Evolutionary conservation across 1,140 invertebrate species (phyloP).

Genomic region (Ips nitidus): DNA sequence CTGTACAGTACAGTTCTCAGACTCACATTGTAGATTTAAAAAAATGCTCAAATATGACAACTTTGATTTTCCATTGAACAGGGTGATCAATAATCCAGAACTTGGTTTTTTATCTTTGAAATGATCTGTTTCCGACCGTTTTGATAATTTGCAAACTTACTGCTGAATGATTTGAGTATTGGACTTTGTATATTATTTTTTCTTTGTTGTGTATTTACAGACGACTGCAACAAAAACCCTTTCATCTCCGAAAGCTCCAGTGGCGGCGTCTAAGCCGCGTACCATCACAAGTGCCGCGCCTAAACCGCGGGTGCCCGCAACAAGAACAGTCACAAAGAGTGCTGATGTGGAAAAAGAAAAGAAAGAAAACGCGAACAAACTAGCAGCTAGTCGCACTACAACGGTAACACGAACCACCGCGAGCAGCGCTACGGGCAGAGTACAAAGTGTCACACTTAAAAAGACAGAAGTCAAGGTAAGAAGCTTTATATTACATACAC

Average conservation of each 20-base stretch:
- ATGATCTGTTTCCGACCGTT: no score
- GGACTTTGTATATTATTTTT: no score
- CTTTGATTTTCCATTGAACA: no score
- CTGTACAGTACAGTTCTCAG: no score
- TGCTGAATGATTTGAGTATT: no score
- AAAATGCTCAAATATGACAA: no score
- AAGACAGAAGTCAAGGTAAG: constrained; percentile 51
- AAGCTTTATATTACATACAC: neutral
- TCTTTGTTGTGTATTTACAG: no score
- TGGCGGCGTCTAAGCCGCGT: constrained; percentile 1
- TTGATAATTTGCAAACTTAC: no score
- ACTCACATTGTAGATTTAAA: no score
- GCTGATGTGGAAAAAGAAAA: constrained; percentile 59
- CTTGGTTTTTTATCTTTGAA: neutral
- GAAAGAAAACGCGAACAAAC: constrained; percentile 63
- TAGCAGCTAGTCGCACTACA: constrained; percentile 54
- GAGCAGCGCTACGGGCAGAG: constrained; percentile 47
- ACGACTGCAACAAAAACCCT: constrained; percentile 9
- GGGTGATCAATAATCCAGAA: no score
- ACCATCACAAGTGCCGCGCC: constrained; percentile 43
- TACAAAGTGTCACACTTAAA: constrained; percentile 52
- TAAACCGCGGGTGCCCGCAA: constrained; percentile 44
- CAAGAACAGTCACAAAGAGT: constrained; percentile 39
- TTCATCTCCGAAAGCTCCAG: constrained; percentile 1
- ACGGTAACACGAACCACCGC: constrained; percentile 46